Percentiles rank a stretch among this genome's conserved stretches.
These are phyloP conservation scores for Daboia siamensis DNA, from an alignment of 2,113 vertebrate species.

Conservation along the genomic window DNA sequence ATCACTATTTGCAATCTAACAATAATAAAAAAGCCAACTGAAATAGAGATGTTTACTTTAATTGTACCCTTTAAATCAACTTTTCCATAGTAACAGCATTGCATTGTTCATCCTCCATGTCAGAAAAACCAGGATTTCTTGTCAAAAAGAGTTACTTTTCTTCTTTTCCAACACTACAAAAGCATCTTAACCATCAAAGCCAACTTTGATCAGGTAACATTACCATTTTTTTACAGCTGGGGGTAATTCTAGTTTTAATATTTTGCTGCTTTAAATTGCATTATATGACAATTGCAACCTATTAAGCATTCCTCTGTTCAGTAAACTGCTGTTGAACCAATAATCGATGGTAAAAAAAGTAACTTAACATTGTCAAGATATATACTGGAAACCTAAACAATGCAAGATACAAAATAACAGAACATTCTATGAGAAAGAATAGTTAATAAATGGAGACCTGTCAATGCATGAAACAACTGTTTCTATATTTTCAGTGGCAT, in stretches of 20 bases:
- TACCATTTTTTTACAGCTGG: not conserved
- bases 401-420: not conserved
- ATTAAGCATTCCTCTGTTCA: not conserved
- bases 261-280: constrained; percentile 5
- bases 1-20: not conserved
- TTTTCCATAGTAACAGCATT: not conserved
- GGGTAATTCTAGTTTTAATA: constrained; percentile 18
- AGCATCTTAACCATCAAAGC: constrained; percentile 1
- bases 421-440: not conserved
- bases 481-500: not conserved
- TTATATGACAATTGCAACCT: not conserved
- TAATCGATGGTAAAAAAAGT: not conserved
- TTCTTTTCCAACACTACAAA: not conserved
- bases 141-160: not conserved
- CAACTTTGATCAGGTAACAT: constrained; percentile 16
- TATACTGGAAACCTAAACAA: constrained; percentile 18
- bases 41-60: not conserved
- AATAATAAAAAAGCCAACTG: not conserved
- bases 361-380: constrained; percentile 21
- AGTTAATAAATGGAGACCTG: not conserved
- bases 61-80: not conserved
- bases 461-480: not conserved
- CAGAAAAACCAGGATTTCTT: constrained; percentile 5
- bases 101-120: not conserved
- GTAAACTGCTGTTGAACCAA: constrained; percentile 23